A percentile compares a stretch with the other conserved stretches of the same genome.
phyloP scores from a whole-genome alignment of 23 tunicate genomes.

The Styela plicata region DNA sequence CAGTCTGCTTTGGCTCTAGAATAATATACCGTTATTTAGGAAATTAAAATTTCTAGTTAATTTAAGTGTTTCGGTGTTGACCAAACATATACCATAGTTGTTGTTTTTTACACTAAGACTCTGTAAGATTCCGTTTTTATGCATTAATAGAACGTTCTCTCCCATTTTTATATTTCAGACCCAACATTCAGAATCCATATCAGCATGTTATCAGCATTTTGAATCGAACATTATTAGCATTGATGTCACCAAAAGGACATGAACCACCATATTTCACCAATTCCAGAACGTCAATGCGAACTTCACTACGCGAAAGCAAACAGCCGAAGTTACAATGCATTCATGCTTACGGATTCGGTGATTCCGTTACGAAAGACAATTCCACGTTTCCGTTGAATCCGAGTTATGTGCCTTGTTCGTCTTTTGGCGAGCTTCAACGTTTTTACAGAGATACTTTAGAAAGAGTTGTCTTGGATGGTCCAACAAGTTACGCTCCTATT shows the following conservation, averaged over 20 bases:
- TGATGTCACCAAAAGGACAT: constrained; percentile 25
- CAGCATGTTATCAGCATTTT: constrained; percentile 64
- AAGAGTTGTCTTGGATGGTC: constrained; percentile 59
- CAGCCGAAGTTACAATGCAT: constrained; percentile 26
- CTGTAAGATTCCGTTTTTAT: no score
- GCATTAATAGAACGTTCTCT: no score
- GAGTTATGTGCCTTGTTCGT: constrained; percentile 51
- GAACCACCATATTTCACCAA: neutral
- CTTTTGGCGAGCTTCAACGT: constrained; percentile 50
- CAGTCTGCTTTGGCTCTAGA: no score
- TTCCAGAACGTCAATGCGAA: neutral
- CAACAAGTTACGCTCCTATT: constrained; percentile 90
- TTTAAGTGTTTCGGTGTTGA: no score
- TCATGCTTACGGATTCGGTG: constrained; percentile 85
- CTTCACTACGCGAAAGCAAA: neutral
- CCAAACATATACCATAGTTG: no score
- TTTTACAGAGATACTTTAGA: constrained; percentile 42
- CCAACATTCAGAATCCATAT: constrained; percentile 46
- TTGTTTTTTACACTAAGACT: no score
- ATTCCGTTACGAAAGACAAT: constrained; percentile 63
- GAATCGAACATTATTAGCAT: constrained; percentile 52
- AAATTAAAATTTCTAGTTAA: no score
- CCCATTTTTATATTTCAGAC: constrained; percentile 15
- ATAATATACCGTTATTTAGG: no score
- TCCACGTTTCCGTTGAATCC: constrained; percentile 50